These are phyloP conservation scores for Slavum lentiscoides DNA, from an alignment of 2,888 invertebrate species.

Conservation along the genomic window DNA sequence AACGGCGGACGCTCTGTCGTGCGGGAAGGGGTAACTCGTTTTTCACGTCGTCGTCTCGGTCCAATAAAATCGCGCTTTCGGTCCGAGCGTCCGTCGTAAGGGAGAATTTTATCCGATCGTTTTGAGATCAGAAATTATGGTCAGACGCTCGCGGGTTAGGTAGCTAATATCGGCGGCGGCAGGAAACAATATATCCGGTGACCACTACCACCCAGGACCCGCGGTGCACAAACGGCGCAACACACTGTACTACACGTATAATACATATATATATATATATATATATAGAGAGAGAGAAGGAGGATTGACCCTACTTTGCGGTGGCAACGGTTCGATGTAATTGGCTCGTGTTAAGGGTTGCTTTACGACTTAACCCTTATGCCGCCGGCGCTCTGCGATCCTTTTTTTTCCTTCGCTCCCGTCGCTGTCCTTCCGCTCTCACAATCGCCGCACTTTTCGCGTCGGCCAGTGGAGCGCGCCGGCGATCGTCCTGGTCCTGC, in stretches of 20 bases:
- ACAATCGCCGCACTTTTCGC: neutral
- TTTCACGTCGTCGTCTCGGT: too few species aligned
- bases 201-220: too few species aligned
- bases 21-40: too few species aligned
- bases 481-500: too few species aligned
- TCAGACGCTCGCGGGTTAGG: constrained; percentile 29
- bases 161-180: constrained; percentile 36
- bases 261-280: neutral
- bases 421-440: neutral
- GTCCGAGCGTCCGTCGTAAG: neutral
- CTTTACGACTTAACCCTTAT: constrained; percentile 53
- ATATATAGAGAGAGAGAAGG: neutral
- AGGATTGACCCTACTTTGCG: constrained; percentile 52
- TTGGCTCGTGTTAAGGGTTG: constrained; percentile 53
- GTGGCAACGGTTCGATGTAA: constrained; percentile 53
- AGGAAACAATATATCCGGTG: too few species aligned
- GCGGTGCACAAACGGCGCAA: too few species aligned
- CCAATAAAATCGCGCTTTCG: neutral
- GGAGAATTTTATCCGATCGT: constrained; percentile 30
- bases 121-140: constrained; percentile 40
- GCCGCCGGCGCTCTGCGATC: constrained; percentile 16
- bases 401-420: constrained; percentile 26
- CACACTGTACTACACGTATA: too few species aligned
- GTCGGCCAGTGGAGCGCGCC: too few species aligned
- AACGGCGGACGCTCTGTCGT: too few species aligned